phyloP scores from a whole-genome alignment of 2,113 vertebrate genomes.

The Dasypus novemcinctus region DNA sequence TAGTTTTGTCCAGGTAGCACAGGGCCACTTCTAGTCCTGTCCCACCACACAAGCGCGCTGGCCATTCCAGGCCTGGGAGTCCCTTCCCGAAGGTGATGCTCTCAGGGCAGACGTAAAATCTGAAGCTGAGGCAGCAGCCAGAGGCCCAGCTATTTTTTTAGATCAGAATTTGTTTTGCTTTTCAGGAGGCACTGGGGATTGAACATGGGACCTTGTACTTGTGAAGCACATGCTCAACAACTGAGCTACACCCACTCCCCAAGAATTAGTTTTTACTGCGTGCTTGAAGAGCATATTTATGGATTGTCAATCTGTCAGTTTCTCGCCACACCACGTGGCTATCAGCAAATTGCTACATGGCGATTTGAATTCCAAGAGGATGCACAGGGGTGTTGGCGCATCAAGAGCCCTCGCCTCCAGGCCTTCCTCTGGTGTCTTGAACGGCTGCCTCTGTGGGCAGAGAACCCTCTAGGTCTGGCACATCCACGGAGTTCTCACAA shows the following conservation, averaged over 20 bases:
- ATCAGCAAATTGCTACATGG: accelerated
- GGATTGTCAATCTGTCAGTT: no score
- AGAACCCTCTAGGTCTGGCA: neutral
- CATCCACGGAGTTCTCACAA: accelerated
- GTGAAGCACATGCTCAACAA: no score
- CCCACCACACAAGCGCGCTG: accelerated
- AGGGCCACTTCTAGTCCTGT: neutral
- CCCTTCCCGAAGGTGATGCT: accelerated
- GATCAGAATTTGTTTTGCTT: neutral
- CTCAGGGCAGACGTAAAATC: neutral
- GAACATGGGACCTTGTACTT: no score
- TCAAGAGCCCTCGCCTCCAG: accelerated
- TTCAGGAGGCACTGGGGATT: no score
- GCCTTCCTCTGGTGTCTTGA: neutral
- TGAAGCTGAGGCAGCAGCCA: neutral
- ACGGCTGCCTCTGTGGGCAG: neutral
- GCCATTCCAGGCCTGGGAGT: no score
- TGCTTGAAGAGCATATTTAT: accelerated
- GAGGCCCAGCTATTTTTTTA: no score
- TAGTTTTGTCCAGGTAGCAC: neutral
- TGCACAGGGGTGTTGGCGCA: no score
- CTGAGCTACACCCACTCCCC: no score
- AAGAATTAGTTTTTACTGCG: neutral
- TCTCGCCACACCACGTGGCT: accelerated
- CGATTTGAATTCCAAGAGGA: accelerated